Evolutionary conservation across 2,888 invertebrate genomes (phyloP), one percentile per base, ranked within the genome.

Genomic region (Hydrotaea cyrtoneurina): DNA sequence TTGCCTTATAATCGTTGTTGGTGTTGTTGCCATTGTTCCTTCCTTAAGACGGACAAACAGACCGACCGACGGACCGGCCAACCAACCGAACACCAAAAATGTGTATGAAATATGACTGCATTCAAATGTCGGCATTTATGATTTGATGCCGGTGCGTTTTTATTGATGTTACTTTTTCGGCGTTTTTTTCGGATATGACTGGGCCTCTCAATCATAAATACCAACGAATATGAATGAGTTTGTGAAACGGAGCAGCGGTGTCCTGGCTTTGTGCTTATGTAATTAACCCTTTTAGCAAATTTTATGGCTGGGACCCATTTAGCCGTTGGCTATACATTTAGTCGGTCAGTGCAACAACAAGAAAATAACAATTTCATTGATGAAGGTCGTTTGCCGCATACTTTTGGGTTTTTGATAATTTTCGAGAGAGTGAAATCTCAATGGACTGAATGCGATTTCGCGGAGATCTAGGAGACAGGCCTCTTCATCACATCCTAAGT

Each of bases 231-330:
- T 76, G 53, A 62, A 57, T 71, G 21, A 64, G 55, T 78, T 50
- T 74, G 76, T 31, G 31, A 31, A 43, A 55, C 62, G 75, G 75
- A 10, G 17, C 46, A 57, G 78, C 80, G 80, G 80, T 69, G 69
- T 72, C 62, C 72, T 72, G 66, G 64, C 64, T 83, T 78, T 78
- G 78, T 80, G 83, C 78, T 75, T 21, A 88, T 87, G 88, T 91
- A 91, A 91, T 90, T 90, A 90, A 90, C 90, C 90, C 90, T 90
- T 91, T 90, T 91, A 89, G 89, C 89, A 87, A 87, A 89, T 88
- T 88, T 89, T 88, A 88, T 87, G 87, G 84, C 87, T 86, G 86
- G 83, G 17, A 69, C 72, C 75, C 75, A 73, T 85, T 85, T 83
- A 79, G 80, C 86, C 82, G 55, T 62, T 59, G 50, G 71, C 78